phyloP scores from a whole-genome alignment of 2,113 vertebrate genomes.

The Semnopithecus entellus region DNA sequence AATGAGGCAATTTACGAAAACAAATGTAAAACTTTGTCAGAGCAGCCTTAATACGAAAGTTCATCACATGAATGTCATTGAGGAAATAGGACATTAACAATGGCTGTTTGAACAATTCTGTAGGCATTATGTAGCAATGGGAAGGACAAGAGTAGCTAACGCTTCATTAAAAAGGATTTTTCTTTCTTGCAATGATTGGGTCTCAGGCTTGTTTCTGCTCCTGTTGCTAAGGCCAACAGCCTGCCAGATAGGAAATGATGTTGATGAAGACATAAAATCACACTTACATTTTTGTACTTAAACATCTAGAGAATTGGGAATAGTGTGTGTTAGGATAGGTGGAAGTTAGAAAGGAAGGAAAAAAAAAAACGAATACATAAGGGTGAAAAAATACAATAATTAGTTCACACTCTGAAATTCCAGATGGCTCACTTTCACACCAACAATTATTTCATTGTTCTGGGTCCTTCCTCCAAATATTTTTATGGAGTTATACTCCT shows the following conservation, averaged over 20 bases:
- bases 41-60: neutral
- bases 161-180: conserved; percentile 30
- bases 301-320: conserved; percentile 46
- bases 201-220: conserved; percentile 28
- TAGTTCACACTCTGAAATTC: conserved; percentile 65
- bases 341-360: neutral
- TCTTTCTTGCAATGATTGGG: conserved; percentile 7
- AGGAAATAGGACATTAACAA: neutral
- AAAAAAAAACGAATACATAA: conserved; percentile 13
- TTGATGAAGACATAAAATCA: conserved; percentile 67
- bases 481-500: conserved; percentile 27
- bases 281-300: conserved; percentile 42
- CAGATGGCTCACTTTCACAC: conserved; percentile 60
- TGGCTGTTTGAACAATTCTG: neutral
- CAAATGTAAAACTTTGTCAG: conserved; percentile 8
- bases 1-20: conserved; percentile 61
- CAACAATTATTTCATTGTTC: conserved; percentile 56
- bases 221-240: conserved; percentile 51
- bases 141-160: neutral
- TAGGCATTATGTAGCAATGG: neutral
- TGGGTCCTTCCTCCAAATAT: conserved; percentile 11
- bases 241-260: conserved; percentile 67
- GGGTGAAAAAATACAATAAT: conserved; percentile 49
- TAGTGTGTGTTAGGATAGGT: neutral
- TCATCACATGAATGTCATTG: neutral